phyloP scores from a whole-genome alignment of 2,888 invertebrate genomes.

The Chrysomela aeneicollis region DNA sequence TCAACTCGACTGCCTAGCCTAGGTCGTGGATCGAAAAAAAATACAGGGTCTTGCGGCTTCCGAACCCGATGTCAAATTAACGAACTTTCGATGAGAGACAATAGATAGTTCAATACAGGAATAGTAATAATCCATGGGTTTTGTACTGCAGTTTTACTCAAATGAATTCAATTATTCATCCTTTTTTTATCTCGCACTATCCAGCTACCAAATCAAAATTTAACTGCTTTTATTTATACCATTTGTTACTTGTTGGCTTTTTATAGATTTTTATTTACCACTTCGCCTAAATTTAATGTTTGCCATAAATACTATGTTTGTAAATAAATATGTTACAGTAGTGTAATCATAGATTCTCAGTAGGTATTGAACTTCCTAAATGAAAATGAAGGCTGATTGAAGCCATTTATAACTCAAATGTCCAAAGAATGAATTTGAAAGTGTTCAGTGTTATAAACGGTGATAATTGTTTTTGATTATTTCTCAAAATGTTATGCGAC shows the following conservation, averaged over 20 bases:
- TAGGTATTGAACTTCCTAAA: conserved; percentile 32
- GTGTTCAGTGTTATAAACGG: not conserved
- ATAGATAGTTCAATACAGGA: no score
- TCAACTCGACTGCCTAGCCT: conserved; percentile 57
- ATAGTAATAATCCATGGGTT: no score
- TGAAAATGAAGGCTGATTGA: conserved; percentile 43
- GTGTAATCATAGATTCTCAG: not conserved
- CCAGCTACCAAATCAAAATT: conserved; percentile 14
- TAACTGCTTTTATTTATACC: not conserved
- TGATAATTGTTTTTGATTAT: conserved; percentile 1
- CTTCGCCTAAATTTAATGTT: conserved; percentile 2
- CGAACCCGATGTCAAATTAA: not conserved
- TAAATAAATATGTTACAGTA: not conserved
- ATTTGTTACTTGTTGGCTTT: conserved; percentile 12
- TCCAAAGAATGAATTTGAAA: conserved; percentile 34
- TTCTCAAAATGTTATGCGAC: not conserved
- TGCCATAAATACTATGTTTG: not conserved
- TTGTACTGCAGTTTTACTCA: no score
- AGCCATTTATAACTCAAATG: conserved; percentile 39
- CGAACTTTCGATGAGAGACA: no score
- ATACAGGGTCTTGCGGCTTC: not conserved
- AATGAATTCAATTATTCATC: no score
- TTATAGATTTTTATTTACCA: conserved; percentile 10
- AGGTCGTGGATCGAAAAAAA: not conserved
- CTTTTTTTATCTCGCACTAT: not conserved